phyloP scores from a whole-genome alignment of 1,140 invertebrate species.

The Acromyrmex charruanus region DNA sequence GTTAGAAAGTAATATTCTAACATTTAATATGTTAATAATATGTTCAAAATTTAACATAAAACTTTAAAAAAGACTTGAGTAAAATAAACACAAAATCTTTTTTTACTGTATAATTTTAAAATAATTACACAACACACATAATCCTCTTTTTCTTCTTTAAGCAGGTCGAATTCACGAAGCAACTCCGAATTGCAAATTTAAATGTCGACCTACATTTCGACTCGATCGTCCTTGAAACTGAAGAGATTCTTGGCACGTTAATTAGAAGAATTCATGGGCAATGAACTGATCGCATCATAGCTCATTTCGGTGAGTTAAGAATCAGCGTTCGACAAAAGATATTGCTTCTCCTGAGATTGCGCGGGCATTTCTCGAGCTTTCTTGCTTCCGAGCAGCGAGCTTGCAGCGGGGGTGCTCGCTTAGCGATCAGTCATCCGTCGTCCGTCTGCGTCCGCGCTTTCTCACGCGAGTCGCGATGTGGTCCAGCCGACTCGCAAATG shows the following conservation, averaged over 20 bases:
- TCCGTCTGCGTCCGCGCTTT: constrained; percentile 48
- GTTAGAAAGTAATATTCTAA: no score
- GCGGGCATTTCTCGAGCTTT: constrained; percentile 63
- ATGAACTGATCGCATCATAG: constrained; percentile 5
- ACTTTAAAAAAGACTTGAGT: no score
- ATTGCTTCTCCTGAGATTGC: constrained; percentile 42
- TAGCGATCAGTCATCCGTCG: constrained; percentile 67
- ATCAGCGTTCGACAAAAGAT: no score
- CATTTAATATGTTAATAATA: no score
- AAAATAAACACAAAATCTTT: no score
- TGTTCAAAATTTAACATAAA: no score
- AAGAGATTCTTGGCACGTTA: neutral
- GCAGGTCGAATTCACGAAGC: neutral
- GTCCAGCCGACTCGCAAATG: neutral
- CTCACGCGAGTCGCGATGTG: constrained; percentile 19
- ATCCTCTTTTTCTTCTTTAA: neutral
- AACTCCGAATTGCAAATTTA: no score
- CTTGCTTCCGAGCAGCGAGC: constrained; percentile 25
- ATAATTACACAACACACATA: no score
- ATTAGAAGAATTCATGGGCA: constrained; percentile 6
- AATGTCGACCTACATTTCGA: no score
- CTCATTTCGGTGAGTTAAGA: constrained; percentile 38
- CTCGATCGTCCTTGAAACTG: neutral
- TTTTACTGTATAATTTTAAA: no score
- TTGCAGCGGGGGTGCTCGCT: constrained; percentile 11